phyloP scores from a whole-genome alignment of 2,113 vertebrate genomes.

The Piaya cayana region DNA sequence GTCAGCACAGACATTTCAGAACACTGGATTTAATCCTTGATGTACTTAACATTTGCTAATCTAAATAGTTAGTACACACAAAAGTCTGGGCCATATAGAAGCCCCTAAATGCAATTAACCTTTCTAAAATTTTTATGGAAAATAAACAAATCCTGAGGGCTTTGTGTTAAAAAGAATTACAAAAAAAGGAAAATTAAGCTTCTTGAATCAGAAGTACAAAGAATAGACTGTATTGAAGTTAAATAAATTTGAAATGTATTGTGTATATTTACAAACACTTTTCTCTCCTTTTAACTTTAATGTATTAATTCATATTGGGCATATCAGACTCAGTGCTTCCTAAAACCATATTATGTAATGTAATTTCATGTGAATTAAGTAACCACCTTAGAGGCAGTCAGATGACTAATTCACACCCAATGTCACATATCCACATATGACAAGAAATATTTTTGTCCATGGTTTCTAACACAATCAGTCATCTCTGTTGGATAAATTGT shows the following conservation, averaged over 20 bases:
- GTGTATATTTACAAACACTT: not conserved
- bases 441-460: not conserved
- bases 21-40: not conserved
- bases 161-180: not conserved
- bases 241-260: not conserved
- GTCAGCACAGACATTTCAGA: not conserved
- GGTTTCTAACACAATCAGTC: not conserved
- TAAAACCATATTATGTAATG: not conserved
- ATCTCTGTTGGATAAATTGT: not conserved
- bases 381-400: not conserved
- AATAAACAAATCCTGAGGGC: not conserved
- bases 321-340: not conserved
- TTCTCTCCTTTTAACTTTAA: not conserved
- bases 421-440: not conserved
- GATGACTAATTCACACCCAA: not conserved
- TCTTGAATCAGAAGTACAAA: not conserved
- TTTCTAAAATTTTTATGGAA: not conserved
- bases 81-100: not conserved
- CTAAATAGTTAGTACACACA: not conserved
- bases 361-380: not conserved
- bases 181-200: not conserved
- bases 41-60: not conserved
- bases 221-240: not conserved
- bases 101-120: not conserved
- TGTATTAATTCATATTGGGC: accelerated